Conservation (phyloP, 92 coral and sea anemone species). For the Desmophyllum pertusum region DNA sequence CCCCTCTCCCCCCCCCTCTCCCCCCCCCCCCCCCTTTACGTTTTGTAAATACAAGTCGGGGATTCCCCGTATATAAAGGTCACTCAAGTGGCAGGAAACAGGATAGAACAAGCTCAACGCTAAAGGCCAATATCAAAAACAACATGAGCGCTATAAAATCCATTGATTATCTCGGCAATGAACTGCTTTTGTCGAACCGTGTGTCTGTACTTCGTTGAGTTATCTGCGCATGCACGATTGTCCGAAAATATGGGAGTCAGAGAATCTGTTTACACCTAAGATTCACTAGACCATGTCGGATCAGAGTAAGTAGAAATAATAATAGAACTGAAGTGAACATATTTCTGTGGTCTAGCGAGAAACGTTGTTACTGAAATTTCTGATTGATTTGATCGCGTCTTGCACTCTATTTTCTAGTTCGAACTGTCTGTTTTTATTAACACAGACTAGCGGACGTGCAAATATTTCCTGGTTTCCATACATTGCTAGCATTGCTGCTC, state of each 20-base stretch:
- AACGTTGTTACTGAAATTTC: too few relatives aligned
- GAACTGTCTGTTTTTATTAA: too few relatives aligned
- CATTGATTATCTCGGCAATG: neutral
- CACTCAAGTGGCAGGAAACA: neutral
- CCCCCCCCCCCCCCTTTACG: too few relatives aligned
- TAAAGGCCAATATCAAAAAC: neutral
- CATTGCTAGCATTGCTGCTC: too few relatives aligned
- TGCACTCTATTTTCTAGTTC: too few relatives aligned
- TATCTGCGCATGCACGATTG: neutral
- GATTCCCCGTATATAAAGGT: neutral
- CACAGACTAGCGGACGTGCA: too few relatives aligned
- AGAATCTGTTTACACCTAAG: neutral
- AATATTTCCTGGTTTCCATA: too few relatives aligned
- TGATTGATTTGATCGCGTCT: too few relatives aligned
- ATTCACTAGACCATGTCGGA: neutral
- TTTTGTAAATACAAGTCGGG: neutral
- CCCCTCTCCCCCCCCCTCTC: too few relatives aligned
- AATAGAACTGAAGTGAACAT: neutral
- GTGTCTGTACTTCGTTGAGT: neutral
- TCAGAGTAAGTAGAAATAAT: neutral
- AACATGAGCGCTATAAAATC: neutral
- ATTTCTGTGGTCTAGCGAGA: neutral
- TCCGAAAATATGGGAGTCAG: neutral
- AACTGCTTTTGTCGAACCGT: neutral
- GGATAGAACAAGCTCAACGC: neutral